Percentiles rank a stretch among this genome's conserved stretches.
These are phyloP conservation scores for Homalodisca vitripennis DNA, from an alignment of 1,140 invertebrate genomes.

Conservation along the genomic window DNA sequence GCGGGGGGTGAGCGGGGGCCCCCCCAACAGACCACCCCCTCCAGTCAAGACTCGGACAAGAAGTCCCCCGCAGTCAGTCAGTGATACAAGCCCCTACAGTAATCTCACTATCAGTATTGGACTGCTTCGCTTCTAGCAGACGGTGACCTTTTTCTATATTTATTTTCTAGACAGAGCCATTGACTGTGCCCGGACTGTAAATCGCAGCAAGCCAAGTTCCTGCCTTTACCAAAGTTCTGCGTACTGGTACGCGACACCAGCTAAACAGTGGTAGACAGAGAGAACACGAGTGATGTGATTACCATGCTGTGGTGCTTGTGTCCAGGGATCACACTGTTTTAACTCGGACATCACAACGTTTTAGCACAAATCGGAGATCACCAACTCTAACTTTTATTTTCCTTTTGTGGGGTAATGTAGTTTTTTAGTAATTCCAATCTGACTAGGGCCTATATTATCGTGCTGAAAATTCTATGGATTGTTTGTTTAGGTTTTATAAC, in stretches of 20 bases:
- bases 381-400: background rate
- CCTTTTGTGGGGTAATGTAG: background rate
- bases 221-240: constrained; percentile 29
- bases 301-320: background rate
- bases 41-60: constrained; percentile 69
- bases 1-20: constrained; percentile 43
- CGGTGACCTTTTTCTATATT: constrained; percentile 13
- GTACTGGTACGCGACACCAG: background rate
- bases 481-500: no score
- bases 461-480: no score
- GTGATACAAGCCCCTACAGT: constrained; percentile 30
- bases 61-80: constrained; percentile 73
- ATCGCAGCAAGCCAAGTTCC: constrained; percentile 7
- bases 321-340: background rate
- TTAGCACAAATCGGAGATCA: no score
- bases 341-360: background rate
- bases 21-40: constrained; percentile 57
- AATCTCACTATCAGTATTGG: constrained; percentile 12
- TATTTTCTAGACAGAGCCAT: constrained; percentile 22
- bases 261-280: no score
- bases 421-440: background rate
- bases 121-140: background rate
- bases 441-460: no score
- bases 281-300: background rate
- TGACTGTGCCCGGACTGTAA: background rate